phyloP scores from a whole-genome alignment of 1,140 invertebrate genomes.

The Gonatopus flavifemur region DNA sequence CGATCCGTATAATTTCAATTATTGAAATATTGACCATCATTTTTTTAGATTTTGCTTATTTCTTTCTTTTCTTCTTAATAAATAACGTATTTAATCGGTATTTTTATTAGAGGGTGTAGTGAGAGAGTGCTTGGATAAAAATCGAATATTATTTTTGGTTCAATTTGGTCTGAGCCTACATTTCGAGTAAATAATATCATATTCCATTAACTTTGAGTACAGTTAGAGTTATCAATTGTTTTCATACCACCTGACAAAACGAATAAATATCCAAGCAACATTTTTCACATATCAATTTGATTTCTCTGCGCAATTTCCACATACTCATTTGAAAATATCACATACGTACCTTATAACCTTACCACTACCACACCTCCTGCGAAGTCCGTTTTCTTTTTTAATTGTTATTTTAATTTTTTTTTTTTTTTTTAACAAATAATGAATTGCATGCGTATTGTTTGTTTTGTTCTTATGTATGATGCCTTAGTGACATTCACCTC shows the following conservation, averaged over 20 bases:
- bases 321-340: slow-evolving; percentile 9
- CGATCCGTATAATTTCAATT: too few species aligned
- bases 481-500: slow-evolving; percentile 29
- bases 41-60: too few species aligned
- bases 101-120: slow-evolving; percentile 50
- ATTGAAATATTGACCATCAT: too few species aligned
- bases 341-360: slow-evolving; percentile 40
- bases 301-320: slow-evolving; percentile 5
- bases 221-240: too few species aligned
- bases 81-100: too few species aligned
- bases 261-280: too few species aligned
- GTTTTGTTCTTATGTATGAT: slow-evolving; percentile 42
- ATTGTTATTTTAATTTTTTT: slow-evolving; percentile 13
- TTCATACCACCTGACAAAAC: too few species aligned
- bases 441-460: slow-evolving; percentile 49
- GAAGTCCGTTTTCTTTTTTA: slow-evolving; percentile 25
- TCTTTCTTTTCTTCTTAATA: too few species aligned
- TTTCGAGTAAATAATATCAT: too few species aligned
- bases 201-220: too few species aligned
- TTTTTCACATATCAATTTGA: too few species aligned
- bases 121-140: slow-evolving; percentile 41
- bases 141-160: slow-evolving; percentile 5
- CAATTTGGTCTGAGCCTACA: slow-evolving; percentile 4
- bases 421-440: slow-evolving; percentile 30
- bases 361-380: slow-evolving; percentile 42